A percentile compares a stretch with the other conserved stretches of the same genome.
phyloP scores from a whole-genome alignment of 2,888 invertebrate genomes.

The Panorpa germanica region DNA sequence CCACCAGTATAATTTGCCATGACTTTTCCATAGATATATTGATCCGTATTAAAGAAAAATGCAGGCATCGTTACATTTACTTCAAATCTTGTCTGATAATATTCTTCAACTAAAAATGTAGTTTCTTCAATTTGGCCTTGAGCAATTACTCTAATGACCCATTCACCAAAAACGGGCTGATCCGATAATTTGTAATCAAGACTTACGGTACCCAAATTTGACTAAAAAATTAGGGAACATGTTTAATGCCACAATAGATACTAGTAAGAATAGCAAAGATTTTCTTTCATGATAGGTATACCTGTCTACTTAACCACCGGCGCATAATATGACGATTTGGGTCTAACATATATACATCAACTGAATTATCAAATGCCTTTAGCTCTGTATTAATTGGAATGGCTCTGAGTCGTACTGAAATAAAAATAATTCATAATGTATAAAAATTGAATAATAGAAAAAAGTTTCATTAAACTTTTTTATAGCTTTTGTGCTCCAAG shows the following conservation, averaged over 20 bases:
- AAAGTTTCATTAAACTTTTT: background rate
- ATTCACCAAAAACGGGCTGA: slow-evolving; percentile 82
- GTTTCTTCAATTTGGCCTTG: slow-evolving; percentile 77
- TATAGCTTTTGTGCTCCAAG: background rate
- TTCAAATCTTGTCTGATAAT: slow-evolving; percentile 88
- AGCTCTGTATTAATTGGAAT: slow-evolving; percentile 86
- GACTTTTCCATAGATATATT: slow-evolving; percentile 64
- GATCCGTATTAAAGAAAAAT: slow-evolving; percentile 78
- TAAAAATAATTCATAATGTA: slow-evolving; percentile 1
- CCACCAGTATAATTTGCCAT: slow-evolving; percentile 95
- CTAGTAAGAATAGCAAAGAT: no score
- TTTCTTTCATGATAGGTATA: no score
- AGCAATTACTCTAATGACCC: slow-evolving; percentile 77
- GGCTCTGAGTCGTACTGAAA: slow-evolving; percentile 65
- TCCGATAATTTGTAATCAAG: slow-evolving; percentile 77
- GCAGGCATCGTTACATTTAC: slow-evolving; percentile 91
- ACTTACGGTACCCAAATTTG: slow-evolving; percentile 85
- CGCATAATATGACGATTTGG: slow-evolving; percentile 75
- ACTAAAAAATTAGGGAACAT: slow-evolving; percentile 24
- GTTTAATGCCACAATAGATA: no score
- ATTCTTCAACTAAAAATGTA: slow-evolving; percentile 79
- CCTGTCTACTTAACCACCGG: slow-evolving; percentile 83
- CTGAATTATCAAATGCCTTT: slow-evolving; percentile 74
- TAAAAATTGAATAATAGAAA: slow-evolving; percentile 6
- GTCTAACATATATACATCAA: slow-evolving; percentile 84